Conservation (phyloP, 2,888 invertebrate species). For the Diarsia rubi region DNA sequence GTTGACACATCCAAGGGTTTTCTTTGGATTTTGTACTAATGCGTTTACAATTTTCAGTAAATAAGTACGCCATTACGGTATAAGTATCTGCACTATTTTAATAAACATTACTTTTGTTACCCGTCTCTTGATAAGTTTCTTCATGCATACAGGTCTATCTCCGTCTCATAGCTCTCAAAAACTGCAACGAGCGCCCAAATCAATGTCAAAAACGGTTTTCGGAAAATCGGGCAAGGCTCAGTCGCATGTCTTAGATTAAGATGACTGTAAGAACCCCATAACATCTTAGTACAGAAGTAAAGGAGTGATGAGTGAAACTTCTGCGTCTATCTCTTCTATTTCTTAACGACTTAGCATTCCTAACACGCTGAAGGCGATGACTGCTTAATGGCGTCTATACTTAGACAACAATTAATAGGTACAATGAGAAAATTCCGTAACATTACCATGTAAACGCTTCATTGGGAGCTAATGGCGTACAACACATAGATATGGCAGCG, state of each 20-base stretch:
- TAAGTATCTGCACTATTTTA: background rate
- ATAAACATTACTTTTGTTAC: background rate
- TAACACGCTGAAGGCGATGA: slow-evolving; percentile 66
- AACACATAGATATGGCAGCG: slow-evolving; percentile 14
- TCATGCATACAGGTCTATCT: background rate
- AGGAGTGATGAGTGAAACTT: slow-evolving; percentile 30
- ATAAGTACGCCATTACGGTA: background rate
- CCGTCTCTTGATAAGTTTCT: background rate
- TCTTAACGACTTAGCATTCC: slow-evolving; percentile 69
- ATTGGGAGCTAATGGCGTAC: slow-evolving; percentile 48
- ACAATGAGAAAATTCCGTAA: slow-evolving; percentile 63
- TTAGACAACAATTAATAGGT: slow-evolving; percentile 71
- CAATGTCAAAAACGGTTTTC: background rate
- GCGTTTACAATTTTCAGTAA: background rate
- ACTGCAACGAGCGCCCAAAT: background rate
- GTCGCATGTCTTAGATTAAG: background rate
- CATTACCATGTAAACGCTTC: slow-evolving; percentile 58
- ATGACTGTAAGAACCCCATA: too few relatives aligned
- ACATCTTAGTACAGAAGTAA: background rate
- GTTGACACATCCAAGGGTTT: background rate
- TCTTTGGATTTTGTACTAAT: background rate
- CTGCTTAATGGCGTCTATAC: slow-evolving; percentile 71
- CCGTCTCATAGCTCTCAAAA: background rate
- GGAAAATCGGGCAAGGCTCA: background rate
- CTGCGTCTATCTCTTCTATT: slow-evolving; percentile 22